Evolutionary conservation across 2,113 vertebrate species (phyloP), one percentile per base, ranked within the genome.

Genomic region (Dipodomys stephensi): DNA sequence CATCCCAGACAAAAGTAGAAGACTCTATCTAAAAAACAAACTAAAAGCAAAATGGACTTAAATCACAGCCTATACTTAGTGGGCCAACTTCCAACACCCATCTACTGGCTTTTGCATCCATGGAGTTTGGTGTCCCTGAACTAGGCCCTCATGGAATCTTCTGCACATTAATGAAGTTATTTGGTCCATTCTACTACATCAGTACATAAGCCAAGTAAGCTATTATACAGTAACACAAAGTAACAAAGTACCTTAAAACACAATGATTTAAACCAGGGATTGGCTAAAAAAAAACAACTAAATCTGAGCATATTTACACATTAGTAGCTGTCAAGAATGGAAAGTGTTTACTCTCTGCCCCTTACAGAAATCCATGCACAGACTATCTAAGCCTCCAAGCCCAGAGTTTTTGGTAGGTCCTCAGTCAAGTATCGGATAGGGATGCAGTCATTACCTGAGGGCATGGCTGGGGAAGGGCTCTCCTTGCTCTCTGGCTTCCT

Each of bases 231-330:
- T 76, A 80, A 49, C 18, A 46, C 32, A 22, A 12, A 22, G 0
- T 60, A 46, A 35, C 7, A 35, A 44, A 73, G 10, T 18, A 46
- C 77, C 22, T 25, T 23, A 39, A 67, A 32, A 22, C 28, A n/a
- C 11, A 4, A 1, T 60, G 84, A 2, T 72, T 80, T 9, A 80
- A 19, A 39, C 39, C 20, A 67, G 1, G 18, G 46, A 7, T 35
- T 60, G 53, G 53, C 22, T 46, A 2, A 22, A 57, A 71, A 6
- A 6, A 6, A 6, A 39, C 6, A 5, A 44, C 53, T 64, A 1
- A 78, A 1, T n/a, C n/a, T 1, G 0, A 6, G 19, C 35, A 23
- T 15, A 15, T 2, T 0, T n/a, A 15, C 10, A 0, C 11, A 4
- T 83, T 23, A 1, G 0, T 15, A 30, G 19, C 44, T 30, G 30